Evolutionary conservation across 2,888 invertebrate genomes (phyloP).

Genomic region (Agonopterix arenella): DNA sequence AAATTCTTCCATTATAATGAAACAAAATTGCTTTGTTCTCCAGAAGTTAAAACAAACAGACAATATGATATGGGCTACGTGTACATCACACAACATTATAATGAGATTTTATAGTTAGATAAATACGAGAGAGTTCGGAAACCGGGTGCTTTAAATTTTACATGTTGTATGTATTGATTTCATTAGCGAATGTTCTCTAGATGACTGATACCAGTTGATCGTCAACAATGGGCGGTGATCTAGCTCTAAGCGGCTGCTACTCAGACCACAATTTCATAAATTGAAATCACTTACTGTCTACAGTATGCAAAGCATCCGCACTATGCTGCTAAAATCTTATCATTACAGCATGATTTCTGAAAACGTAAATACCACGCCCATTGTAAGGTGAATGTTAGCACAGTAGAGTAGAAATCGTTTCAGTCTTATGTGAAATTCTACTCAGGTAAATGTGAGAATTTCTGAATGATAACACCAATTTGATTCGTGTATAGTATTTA

Average conservation of each 20-base stretch:
- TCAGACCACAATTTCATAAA: too few relatives aligned
- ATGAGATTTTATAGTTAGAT: slow-evolving; percentile 67
- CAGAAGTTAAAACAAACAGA: slow-evolving; percentile 54
- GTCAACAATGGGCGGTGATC: too few relatives aligned
- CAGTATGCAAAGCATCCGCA: too few relatives aligned
- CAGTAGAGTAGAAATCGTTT: slow-evolving; percentile 5
- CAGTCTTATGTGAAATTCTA: slow-evolving; percentile 1
- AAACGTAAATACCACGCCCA: neutral
- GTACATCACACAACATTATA: slow-evolving; percentile 46
- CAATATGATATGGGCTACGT: slow-evolving; percentile 67
- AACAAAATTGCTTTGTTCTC: slow-evolving; percentile 58
- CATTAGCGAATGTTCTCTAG: slow-evolving; percentile 59
- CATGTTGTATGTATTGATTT: slow-evolving; percentile 68
- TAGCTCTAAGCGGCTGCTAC: too few relatives aligned
- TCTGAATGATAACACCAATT: slow-evolving; percentile 66
- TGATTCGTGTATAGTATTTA: slow-evolving; percentile 54
- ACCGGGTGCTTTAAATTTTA: slow-evolving; percentile 76
- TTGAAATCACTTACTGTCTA: too few relatives aligned
- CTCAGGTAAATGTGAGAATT: slow-evolving; percentile 10
- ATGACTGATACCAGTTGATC: neutral
- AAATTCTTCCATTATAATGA: slow-evolving; percentile 63
- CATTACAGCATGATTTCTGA: too few relatives aligned
- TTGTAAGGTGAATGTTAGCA: slow-evolving; percentile 4
- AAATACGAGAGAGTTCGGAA: slow-evolving; percentile 73
- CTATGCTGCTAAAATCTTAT: too few relatives aligned